phyloP scores from a whole-genome alignment of 1,140 invertebrate species.

The Acyrthosiphon pisum region DNA sequence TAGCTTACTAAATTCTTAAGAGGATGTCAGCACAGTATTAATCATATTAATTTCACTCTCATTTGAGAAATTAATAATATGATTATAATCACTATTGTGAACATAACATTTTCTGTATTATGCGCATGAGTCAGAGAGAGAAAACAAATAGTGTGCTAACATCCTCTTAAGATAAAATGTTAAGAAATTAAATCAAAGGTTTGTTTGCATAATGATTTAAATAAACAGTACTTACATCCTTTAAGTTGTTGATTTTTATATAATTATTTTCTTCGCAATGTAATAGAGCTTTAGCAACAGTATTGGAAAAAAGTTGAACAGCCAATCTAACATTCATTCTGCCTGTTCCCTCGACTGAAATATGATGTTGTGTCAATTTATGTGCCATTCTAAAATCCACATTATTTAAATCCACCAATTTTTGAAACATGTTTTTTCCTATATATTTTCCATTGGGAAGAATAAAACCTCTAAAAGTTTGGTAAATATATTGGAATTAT shows the following conservation, averaged over 20 bases:
- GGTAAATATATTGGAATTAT: neutral
- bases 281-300: neutral
- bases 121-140: too few relatives aligned
- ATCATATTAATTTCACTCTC: too few relatives aligned
- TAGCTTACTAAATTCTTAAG: too few relatives aligned
- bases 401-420: neutral
- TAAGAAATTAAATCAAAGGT: too few relatives aligned
- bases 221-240: neutral
- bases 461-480: neutral
- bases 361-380: neutral
- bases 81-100: too few relatives aligned
- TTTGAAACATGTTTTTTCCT: neutral
- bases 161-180: too few relatives aligned
- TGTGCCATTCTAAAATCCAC: conserved; percentile 8
- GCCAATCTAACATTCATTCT: neutral
- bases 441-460: neutral
- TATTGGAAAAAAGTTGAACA: neutral
- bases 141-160: too few relatives aligned
- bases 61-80: too few relatives aligned
- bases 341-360: neutral
- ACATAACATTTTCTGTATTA: too few relatives aligned
- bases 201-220: neutral
- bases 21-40: too few relatives aligned
- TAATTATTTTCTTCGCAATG: neutral
- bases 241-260: neutral